Evolutionary conservation across 2,888 invertebrate genomes (phyloP), one percentile per base, ranked within the genome.

Genomic region (Ennomos fuscantarius): DNA sequence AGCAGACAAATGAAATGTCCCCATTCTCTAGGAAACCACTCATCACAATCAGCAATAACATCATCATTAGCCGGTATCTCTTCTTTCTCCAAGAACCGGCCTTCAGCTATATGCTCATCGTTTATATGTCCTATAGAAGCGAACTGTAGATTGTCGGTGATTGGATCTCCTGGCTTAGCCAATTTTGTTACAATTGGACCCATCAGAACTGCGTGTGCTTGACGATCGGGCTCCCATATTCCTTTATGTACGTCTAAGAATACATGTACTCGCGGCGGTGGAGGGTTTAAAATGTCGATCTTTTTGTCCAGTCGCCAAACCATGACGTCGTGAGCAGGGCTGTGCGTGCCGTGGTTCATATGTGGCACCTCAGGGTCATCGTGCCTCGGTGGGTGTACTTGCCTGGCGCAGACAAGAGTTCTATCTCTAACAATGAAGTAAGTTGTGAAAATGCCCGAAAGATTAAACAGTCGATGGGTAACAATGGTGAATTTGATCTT

Each of bases 11-110:
- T 45, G 45, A 45, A 45, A 8, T 35, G 35, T 9, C 45, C 45
- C 45, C 45, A 45, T 8, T 45, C 35, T 5, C 45, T 34, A 1
- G 45, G 45, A 1, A 45, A 9, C 45, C 45, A 45, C 34, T 13
- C 35, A 15, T 45, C 45, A 9, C 45, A 45, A 15, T 45, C 34
- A 8, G 12, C 12, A n/a, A 45, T 15, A 8, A 34, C 35, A 5
- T 45, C 9, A 8, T 45, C 45, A 8, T 11, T 35, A 13, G 5
- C 8, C 12, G 9, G 9, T 2, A 41, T 31, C n/a, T 41, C n/a
- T 41, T n/a, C 41, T 8, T 10, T 9, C 31, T 41, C 41, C 8
- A 41, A 41, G n/a, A 10, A 41, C 1, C 41, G 41, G 15, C n/a
- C 8, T 31, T 10, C 9, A 0, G 8, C 40, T 9, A 40, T 40